Evolutionary conservation across 2,888 invertebrate genomes (phyloP), one percentile per base, ranked within the genome.

Genomic region (Mesorhabditis belari): DNA sequence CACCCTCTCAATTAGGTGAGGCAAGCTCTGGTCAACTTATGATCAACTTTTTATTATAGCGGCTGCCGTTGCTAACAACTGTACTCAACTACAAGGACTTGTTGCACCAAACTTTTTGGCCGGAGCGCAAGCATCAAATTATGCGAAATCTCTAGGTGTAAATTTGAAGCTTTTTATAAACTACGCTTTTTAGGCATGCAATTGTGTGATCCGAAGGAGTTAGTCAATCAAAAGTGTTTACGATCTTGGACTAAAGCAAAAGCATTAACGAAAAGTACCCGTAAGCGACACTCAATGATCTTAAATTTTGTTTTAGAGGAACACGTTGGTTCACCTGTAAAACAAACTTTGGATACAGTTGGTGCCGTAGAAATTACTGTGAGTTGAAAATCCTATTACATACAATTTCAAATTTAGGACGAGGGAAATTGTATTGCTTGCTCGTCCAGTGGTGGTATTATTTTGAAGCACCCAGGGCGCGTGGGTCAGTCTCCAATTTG

Each of bases 401-500:
- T 28, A 60, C 9, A 28, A 3, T 9, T 21, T 56, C 60, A 28
- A 29, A 66, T 58, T 64, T 44, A 3, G 55, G 57, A 52, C 56
- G 61, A 25, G 64, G 69, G 12, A n/a, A n/a, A n/a, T n/a, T n/a
- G n/a, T n/a, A 75, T 74, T 59, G 69, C 80, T 17, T 67, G 71
- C 24, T 65, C 70, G 5, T 78, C 79, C 0, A 72, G 72, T 53
- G 79, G 79, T 24, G 80, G 79, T 51, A 68, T 80, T 5, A 56
- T 71, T 6, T 50, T 75, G 28, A 79, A 80, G 63, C 49, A 55
- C 19, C 64, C 66, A 5, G 65, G 62, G 24, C 23, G 26, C 26
- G 12, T 23, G 17, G 21, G 17, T 12, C 21, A 9, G 19, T 58
- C 21, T 3, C 12, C 26, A 55, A 27, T 25, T 57, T 57, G 9